Evolutionary conservation across 92 coral and sea anemone species (phyloP).

Genomic region (Ricordea florida): DNA sequence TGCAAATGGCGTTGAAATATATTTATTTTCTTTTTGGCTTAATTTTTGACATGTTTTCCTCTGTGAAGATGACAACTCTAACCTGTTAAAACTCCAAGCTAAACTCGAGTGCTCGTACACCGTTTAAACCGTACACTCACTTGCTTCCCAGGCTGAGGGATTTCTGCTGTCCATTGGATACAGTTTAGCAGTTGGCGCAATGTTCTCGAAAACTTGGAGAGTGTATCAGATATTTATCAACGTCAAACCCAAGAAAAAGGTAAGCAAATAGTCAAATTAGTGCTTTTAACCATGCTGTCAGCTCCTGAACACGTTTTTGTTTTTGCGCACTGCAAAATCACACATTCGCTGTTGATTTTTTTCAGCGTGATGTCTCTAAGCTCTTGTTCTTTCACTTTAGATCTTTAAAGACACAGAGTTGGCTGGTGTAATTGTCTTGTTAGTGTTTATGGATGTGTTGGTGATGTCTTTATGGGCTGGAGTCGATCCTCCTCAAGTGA

Average conservation of each 20-base stretch:
- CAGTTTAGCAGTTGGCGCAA: slow-evolving; percentile 72
- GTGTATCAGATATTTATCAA: slow-evolving; percentile 65
- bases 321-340: too few species aligned
- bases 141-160: slow-evolving; percentile 43
- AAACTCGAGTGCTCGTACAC: too few species aligned
- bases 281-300: too few species aligned
- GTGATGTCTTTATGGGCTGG: slow-evolving; percentile 71
- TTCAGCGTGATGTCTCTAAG: too few species aligned
- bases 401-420: slow-evolving; percentile 43
- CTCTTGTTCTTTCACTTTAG: slow-evolving; percentile 23
- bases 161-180: slow-evolving; percentile 65
- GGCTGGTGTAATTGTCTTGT: slow-evolving; percentile 22
- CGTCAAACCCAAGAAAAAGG: slow-evolving; percentile 63
- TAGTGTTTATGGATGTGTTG: slow-evolving; percentile 49
- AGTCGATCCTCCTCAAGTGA: slow-evolving; percentile 49
- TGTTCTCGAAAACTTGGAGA: slow-evolving; percentile 78
- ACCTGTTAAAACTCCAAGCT: too few species aligned
- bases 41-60: too few species aligned
- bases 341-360: too few species aligned
- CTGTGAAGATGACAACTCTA: too few species aligned
- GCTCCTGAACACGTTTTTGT: too few species aligned
- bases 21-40: too few species aligned
- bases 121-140: too few species aligned
- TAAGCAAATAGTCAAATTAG: background rate
- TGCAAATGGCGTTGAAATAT: too few species aligned